These are phyloP conservation scores for Unio delphinus DNA, from an alignment of 2,888 invertebrate genomes.

Conservation along the genomic window DNA sequence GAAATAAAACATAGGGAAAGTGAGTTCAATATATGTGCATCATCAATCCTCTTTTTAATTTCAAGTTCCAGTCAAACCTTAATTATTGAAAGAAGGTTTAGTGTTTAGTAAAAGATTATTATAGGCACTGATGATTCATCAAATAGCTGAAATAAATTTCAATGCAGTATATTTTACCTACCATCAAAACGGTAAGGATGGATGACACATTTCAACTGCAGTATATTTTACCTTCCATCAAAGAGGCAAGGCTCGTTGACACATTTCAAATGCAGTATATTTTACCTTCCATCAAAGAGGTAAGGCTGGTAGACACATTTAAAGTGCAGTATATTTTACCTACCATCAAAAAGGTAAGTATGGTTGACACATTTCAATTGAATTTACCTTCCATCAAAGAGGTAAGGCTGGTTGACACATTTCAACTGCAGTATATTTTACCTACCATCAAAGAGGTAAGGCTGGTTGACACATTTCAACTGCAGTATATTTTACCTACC, in stretches of 20 bases:
- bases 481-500: conserved; percentile 4
- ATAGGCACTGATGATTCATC: neutral
- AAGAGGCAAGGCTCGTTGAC: conserved; percentile 72
- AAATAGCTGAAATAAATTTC: neutral
- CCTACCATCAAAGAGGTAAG: conserved; percentile 72
- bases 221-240: conserved; percentile 61
- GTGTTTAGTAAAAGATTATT: no score
- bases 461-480: conserved; percentile 71
- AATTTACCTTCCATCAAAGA: conserved; percentile 70
- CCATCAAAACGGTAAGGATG: conserved; percentile 73
- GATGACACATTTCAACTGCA: conserved; percentile 66
- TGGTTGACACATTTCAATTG: conserved; percentile 70
- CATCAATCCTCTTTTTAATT: no score
- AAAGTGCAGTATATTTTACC: conserved; percentile 7
- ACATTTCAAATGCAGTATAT: conserved; percentile 56
- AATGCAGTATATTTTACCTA: conserved; percentile 27
- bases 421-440: conserved; percentile 40
- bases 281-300: conserved; percentile 70
- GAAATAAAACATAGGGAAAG: no score
- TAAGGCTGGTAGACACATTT: conserved; percentile 73
- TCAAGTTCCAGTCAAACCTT: no score
- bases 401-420: conserved; percentile 72
- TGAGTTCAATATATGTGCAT: no score
- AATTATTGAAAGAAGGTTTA: no score
- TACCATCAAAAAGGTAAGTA: conserved; percentile 73